A percentile compares a stretch with the other conserved stretches of the same genome.
Evolutionary conservation across 2,888 invertebrate species (phyloP).

Genomic region (Microctonus brassicae): DNA sequence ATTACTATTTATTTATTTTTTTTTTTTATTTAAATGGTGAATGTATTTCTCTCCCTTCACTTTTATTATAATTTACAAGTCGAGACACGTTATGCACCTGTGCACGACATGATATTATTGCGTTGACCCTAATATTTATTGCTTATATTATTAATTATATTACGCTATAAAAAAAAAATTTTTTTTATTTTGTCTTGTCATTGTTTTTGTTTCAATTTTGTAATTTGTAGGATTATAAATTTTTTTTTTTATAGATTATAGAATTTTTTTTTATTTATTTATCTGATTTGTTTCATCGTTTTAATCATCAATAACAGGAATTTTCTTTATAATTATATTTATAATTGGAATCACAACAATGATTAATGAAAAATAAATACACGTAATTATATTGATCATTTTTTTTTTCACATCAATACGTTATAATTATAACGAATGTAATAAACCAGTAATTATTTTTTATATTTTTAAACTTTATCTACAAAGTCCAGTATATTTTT

Average conservation of each 20-base stretch:
- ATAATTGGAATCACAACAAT: background rate
- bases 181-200: background rate
- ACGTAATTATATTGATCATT: background rate
- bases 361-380: background rate
- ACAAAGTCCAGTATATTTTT: no score
- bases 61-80: slow-evolving; percentile 36
- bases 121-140: slow-evolving; percentile 19
- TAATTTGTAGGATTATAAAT: no score
- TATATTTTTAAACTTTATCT: no score
- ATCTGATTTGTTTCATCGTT: no score
- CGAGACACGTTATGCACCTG: slow-evolving; percentile 39
- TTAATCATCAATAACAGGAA: background rate
- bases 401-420: background rate
- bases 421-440: background rate
- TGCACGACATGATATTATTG: slow-evolving; percentile 37
- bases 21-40: slow-evolving; percentile 6
- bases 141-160: slow-evolving; percentile 1
- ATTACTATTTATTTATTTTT: no score
- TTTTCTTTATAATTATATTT: background rate
- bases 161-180: background rate
- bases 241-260: no score
- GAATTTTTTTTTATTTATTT: no score
- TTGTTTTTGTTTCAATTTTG: background rate
- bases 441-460: no score
- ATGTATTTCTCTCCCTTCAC: slow-evolving; percentile 39